Evolutionary conservation across 2,797 vertebrate genomes (phyloP).

Genomic region (Xyrichtys novacula): DNA sequence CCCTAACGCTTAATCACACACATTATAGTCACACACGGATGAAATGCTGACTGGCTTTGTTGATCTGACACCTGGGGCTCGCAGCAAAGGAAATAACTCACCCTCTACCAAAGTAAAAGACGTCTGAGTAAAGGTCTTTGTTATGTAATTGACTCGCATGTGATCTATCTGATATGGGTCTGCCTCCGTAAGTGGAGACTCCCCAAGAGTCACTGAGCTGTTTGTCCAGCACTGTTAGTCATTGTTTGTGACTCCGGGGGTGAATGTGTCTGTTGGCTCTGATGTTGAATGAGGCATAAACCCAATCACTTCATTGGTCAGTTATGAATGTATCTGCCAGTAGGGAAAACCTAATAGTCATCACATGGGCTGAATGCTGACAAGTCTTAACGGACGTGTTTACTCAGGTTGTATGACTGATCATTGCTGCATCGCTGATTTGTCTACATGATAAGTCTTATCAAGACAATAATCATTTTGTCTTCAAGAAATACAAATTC

Average conservation of each 20-base stretch:
- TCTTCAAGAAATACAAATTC: background rate
- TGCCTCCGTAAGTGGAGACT: slow-evolving; percentile 12
- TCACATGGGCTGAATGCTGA: slow-evolving; percentile 15
- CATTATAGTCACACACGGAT: slow-evolving; percentile 40
- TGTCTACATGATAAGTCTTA: slow-evolving; percentile 21
- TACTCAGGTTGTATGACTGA: slow-evolving; percentile 18
- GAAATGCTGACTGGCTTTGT: slow-evolving; percentile 60
- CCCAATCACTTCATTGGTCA: slow-evolving; percentile 10
- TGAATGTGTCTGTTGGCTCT: slow-evolving; percentile 28
- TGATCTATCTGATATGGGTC: slow-evolving; percentile 30
- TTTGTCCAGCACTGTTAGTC: slow-evolving; percentile 37
- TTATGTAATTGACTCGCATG: slow-evolving; percentile 52
- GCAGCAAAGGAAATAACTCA: slow-evolving; percentile 73
- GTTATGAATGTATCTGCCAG: slow-evolving; percentile 3
- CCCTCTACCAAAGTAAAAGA: slow-evolving; percentile 14
- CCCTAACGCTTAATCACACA: slow-evolving; percentile 59
- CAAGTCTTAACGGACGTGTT: background rate
- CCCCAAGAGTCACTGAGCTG: slow-evolving; percentile 16
- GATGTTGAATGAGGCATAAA: slow-evolving; percentile 7
- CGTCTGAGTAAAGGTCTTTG: slow-evolving; percentile 39
- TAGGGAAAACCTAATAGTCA: slow-evolving; percentile 7
- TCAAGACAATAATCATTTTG: slow-evolving; percentile 25
- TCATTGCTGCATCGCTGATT: slow-evolving; percentile 39
- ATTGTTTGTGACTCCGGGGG: slow-evolving; percentile 38
- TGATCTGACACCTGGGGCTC: slow-evolving; percentile 66